phyloP scores from a whole-genome alignment of 2,797 vertebrate species.

The Danionella dracula region DNA sequence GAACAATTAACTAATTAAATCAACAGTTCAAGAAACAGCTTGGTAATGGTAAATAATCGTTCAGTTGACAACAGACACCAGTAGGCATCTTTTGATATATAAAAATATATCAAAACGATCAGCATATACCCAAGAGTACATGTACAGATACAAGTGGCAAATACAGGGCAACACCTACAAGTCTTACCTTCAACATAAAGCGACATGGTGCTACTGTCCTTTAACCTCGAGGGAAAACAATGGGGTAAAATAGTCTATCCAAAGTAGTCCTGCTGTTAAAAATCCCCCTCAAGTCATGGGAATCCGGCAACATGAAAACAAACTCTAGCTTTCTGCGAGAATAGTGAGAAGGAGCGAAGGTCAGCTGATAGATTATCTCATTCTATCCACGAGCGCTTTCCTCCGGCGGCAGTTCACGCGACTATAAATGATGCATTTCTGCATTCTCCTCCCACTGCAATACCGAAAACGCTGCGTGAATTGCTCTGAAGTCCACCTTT shows the following conservation, averaged over 20 bases:
- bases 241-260: not conserved
- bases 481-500: conserved; percentile 13
- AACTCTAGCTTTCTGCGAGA: not conserved
- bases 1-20: too few species aligned
- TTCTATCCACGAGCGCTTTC: conserved; percentile 2
- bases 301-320: not conserved
- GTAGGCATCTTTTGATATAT: not conserved
- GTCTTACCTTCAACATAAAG: conserved; percentile 64
- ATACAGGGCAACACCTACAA: not conserved
- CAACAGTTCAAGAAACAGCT: conserved; percentile 6
- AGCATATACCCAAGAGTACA: not conserved
- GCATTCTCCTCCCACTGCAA: conserved; percentile 13
- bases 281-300: not conserved
- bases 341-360: not conserved
- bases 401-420: not conserved
- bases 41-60: not conserved
- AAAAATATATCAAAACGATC: too few species aligned
- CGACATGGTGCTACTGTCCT: conserved; percentile 43
- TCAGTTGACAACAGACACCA: not conserved
- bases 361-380: conserved; percentile 30
- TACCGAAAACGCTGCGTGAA: not conserved
- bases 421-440: conserved; percentile 20
- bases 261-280: not conserved
- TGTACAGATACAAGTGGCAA: not conserved
- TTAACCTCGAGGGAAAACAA: not conserved